Evolutionary conservation across 1,140 invertebrate species (phyloP).

Genomic region (Microvelia longipes): DNA sequence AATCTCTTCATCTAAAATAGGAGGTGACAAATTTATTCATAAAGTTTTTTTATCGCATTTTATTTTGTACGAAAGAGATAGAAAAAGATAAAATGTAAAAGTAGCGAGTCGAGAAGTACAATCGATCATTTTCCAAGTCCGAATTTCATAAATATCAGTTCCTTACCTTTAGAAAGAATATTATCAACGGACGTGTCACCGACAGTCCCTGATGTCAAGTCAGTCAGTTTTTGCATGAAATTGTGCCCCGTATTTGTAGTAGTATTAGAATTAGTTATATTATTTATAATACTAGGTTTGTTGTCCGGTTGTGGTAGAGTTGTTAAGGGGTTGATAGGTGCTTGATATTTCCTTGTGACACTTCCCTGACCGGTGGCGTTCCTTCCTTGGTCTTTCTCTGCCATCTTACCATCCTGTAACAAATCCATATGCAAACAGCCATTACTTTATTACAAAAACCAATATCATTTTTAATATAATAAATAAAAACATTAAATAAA

Average conservation of each 20-base stretch:
- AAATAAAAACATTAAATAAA: constrained; percentile 10
- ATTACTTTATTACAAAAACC: no score
- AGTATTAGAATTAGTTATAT: neutral
- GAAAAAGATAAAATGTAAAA: no score
- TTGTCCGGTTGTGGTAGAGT: constrained; percentile 15
- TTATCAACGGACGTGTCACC: constrained; percentile 34
- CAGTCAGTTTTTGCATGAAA: constrained; percentile 65
- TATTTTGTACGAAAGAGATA: no score
- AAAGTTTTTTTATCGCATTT: no score
- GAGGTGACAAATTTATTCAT: no score
- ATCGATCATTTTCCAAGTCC: constrained; percentile 60
- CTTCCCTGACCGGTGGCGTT: constrained; percentile 1
- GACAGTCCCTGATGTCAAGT: constrained; percentile 48
- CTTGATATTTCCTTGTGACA: constrained; percentile 10
- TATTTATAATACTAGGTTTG: constrained; percentile 4
- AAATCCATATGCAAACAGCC: neutral
- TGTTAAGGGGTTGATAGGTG: constrained; percentile 6
- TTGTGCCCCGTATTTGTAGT: constrained; percentile 36
- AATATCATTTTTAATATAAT: no score
- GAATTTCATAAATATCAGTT: constrained; percentile 81
- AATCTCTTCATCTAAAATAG: no score
- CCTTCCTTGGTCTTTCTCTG: constrained; percentile 2
- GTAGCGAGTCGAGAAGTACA: constrained; percentile 3
- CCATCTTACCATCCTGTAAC: constrained; percentile 13
- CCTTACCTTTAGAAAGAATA: constrained; percentile 75